Conservation (phyloP, 2,113 vertebrate genomes). For the Formicarius rufipectus region DNA sequence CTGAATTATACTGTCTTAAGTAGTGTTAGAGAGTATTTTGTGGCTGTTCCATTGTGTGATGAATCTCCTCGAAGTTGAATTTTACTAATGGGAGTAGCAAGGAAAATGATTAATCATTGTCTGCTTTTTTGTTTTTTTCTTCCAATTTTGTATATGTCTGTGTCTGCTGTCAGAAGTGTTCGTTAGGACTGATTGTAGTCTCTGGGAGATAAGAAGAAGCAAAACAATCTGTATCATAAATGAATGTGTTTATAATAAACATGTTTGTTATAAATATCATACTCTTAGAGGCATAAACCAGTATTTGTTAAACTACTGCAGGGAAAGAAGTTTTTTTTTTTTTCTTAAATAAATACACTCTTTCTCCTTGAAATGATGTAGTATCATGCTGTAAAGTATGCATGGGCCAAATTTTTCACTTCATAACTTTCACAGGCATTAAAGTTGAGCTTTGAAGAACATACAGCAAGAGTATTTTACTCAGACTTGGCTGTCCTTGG, state of each 20-base stretch:
- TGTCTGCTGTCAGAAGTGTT: neutral
- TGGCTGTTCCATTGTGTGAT: neutral
- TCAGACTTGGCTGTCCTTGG: neutral
- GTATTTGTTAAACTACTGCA: neutral
- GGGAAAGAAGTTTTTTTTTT: neutral
- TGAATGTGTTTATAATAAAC: neutral
- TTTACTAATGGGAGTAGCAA: neutral
- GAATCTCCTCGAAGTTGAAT: neutral
- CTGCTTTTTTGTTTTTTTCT: neutral
- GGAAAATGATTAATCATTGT: neutral
- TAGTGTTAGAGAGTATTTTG: neutral
- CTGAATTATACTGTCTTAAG: neutral
- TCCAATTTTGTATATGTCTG: neutral
- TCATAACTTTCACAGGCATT: conserved; percentile 25
- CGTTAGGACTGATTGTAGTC: neutral
- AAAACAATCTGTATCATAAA: neutral
- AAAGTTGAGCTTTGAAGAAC: conserved; percentile 9
- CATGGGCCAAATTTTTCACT: conserved; percentile 2
- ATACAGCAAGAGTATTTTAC: conserved; percentile 5
- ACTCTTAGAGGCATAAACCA: neutral
- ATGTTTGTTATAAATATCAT: neutral
- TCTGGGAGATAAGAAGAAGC: neutral
- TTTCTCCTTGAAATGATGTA: neutral
- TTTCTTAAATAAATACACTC: neutral
- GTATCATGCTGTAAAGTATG: neutral